Base-by-base conservation (phyloP, 2,113 vertebrate species). In the Rhineura floridana region DNA sequence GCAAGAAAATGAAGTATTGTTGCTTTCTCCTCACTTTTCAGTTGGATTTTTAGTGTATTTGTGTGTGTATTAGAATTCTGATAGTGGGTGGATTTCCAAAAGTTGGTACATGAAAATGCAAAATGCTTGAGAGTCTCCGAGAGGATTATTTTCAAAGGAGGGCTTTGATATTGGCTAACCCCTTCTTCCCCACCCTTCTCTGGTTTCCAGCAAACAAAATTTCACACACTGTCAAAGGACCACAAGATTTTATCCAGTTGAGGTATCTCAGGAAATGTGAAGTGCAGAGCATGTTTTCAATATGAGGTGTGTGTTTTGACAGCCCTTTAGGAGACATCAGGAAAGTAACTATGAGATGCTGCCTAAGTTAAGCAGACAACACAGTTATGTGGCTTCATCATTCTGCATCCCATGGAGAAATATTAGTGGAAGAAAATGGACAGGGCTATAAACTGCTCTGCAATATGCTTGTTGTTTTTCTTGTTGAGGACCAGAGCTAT, bases 21-120 rank as follows among this genome's bases (percentile, higher is more conserved):
- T 88, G 39, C 25, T 84, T 90, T 87, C 1, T 3, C 87, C 85
- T 89, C 86, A 13, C 50, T 94, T 67, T 90, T 80, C 52, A 85
- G 44, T 62, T 88, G 12, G 78, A 42, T 84, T 92, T 76, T 91
- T 77, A 83, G 1, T 11, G 25, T 65, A 30, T 39, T 65, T 76
- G 46, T 83, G 11, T 52, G 21, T 19, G 30, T 10, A 70, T 19
- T 80, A 86, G 19, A 67, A 83, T 39, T 87, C 75, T 93, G 63
- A 52, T 42, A 15, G n/a, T 77, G 25, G 88, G 55, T 30, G 10
- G 0, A 0, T 15, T 91, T 85, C 79, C 23, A 25, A 76, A 1
- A 44, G 65, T 7, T 28, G 33, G 19, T 75, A 10, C 72, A 82
- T 52, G 48, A 30, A 65, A 90, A 12, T 82, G 30, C 87, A 89